Evolutionary conservation across 2,113 vertebrate species (phyloP).

Genomic region (Axis porcinus): DNA sequence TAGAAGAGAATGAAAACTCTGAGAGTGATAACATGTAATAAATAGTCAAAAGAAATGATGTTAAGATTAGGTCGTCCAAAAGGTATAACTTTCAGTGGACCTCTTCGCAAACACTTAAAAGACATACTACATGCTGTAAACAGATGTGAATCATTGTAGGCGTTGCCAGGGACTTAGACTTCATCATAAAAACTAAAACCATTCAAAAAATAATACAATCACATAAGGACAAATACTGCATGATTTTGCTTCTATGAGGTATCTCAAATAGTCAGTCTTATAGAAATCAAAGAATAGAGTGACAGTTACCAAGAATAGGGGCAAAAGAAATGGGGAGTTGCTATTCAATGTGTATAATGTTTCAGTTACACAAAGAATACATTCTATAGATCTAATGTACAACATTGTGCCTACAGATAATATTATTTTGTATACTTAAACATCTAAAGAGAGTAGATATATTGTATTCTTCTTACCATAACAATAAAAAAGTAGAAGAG

Average conservation of each 20-base stretch:
- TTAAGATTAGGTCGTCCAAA: neutral
- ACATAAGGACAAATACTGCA: neutral
- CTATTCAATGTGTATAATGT: neutral
- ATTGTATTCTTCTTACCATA: neutral
- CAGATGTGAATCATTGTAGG: neutral
- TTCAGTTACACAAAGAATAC: neutral
- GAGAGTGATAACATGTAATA: neutral
- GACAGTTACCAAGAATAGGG: neutral
- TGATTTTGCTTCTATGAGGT: neutral
- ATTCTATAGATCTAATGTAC: neutral
- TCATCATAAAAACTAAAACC: neutral
- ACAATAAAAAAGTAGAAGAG: neutral
- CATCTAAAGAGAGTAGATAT: neutral
- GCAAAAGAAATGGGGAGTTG: neutral
- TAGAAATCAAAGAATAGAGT: neutral
- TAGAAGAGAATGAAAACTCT: neutral
- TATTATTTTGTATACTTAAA: neutral
- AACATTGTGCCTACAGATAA: neutral
- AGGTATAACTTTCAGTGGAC: neutral
- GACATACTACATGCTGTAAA: neutral
- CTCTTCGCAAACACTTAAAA: neutral
- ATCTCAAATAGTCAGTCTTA: neutral
- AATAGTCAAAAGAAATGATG: neutral
- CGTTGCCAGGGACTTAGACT: neutral
- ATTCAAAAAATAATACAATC: neutral